A percentile compares a stretch with the other conserved stretches of the same genome.
phyloP scores from a whole-genome alignment of 2,113 vertebrate species.

The Hoplias malabaricus region DNA sequence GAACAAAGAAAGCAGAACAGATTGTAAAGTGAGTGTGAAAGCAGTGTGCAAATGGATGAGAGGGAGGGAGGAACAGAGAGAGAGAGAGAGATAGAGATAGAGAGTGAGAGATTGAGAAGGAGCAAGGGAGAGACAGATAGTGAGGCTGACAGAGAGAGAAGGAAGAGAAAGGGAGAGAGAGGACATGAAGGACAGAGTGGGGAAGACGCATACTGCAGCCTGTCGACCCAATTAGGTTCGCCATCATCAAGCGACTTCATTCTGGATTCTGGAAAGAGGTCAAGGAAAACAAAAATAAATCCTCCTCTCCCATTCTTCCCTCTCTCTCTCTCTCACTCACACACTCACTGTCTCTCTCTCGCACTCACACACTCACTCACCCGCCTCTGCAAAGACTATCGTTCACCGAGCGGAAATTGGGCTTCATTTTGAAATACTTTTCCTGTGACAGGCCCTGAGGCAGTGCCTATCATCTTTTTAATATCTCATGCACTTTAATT shows the following conservation, averaged over 20 bases:
- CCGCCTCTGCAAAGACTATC: not conserved
- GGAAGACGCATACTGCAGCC: not conserved
- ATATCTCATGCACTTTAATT: not conserved
- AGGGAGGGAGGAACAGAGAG: not conserved
- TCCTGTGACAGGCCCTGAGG: not conserved
- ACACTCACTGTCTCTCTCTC: not conserved
- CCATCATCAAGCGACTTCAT: constrained; percentile 59
- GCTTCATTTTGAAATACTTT: constrained; percentile 9
- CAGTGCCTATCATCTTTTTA: not conserved
- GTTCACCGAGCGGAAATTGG: not conserved
- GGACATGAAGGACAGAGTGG: not conserved
- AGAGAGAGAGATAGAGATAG: not conserved
- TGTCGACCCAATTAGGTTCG: constrained; percentile 65
- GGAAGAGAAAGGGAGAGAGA: not conserved
- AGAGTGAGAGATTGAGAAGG: not conserved
- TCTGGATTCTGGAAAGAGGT: constrained; percentile 63
- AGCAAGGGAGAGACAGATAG: not conserved
- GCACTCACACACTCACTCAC: not conserved
- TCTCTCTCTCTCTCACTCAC: not conserved
- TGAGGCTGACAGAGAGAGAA: not conserved
- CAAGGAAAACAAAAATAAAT: constrained; percentile 50
- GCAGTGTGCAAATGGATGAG: not conserved
- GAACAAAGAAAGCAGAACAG: not conserved
- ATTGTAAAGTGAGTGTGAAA: not conserved
- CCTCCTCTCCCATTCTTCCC: constrained; percentile 11